Percentiles rank a stretch among this genome's conserved stretches.
Conservation (phyloP, 2,888 invertebrate species). For the Aphodius sticticus region DNA sequence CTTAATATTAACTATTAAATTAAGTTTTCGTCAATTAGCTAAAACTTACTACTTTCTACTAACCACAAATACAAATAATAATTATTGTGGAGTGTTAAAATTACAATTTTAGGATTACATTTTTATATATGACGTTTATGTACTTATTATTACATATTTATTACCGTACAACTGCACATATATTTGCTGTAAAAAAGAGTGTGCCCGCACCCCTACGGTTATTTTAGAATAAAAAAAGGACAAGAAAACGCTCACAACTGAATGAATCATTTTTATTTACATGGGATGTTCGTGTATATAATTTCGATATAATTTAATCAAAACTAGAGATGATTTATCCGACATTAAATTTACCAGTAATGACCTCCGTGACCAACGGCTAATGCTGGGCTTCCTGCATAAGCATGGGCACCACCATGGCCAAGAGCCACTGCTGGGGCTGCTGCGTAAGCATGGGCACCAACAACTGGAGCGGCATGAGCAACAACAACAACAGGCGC, state of each 20-base stretch:
- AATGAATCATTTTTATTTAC: not conserved
- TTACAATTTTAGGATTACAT: too few relatives aligned
- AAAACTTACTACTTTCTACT: too few relatives aligned
- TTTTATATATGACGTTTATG: too few relatives aligned
- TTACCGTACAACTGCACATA: too few relatives aligned
- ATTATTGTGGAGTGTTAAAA: too few relatives aligned
- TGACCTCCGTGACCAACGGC: not conserved
- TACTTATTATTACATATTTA: too few relatives aligned
- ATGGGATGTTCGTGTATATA: not conserved
- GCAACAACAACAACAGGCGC: conserved; percentile 15
- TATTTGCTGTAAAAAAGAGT: too few relatives aligned
- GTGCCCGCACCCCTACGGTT: too few relatives aligned
- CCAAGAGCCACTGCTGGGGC: conserved; percentile 14
- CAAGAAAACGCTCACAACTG: not conserved
- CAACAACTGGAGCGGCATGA: conserved; percentile 39
- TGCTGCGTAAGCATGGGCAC: conserved; percentile 26
- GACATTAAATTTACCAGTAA: not conserved
- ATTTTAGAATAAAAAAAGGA: not conserved
- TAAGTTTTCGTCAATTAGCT: too few relatives aligned
- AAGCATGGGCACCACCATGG: not conserved
- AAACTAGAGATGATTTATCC: not conserved
- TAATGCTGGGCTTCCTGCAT: not conserved
- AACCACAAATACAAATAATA: too few relatives aligned
- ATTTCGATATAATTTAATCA: not conserved
- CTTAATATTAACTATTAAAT: too few relatives aligned